A percentile compares a stretch with the other conserved stretches of the same genome.
Conservation (phyloP, 2,888 invertebrate species). For the Lithophane socia region DNA sequence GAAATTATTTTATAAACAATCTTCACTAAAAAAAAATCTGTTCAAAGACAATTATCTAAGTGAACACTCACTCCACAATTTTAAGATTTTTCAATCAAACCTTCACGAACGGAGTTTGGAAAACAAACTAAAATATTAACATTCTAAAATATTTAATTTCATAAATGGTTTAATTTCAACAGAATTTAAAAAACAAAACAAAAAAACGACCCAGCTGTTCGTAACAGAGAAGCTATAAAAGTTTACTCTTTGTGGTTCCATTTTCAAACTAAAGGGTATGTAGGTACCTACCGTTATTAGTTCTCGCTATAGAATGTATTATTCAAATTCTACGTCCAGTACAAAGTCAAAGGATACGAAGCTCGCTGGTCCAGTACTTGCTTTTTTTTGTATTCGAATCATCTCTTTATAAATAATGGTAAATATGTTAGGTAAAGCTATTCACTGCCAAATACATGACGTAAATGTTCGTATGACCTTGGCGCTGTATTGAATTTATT, state of each 20-base stretch:
- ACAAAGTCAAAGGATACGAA: slow-evolving; percentile 23
- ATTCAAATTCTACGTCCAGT: slow-evolving; percentile 27
- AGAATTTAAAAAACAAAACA: slow-evolving; percentile 10
- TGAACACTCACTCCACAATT: background rate
- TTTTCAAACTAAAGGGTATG: slow-evolving; percentile 1
- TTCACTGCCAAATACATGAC: background rate
- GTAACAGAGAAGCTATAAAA: slow-evolving; percentile 7
- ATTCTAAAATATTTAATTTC: background rate
- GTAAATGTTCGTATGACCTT: background rate
- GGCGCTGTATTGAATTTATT: background rate
- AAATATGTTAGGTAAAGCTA: background rate
- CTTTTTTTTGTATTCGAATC: background rate
- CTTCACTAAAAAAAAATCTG: background rate
- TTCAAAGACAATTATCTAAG: background rate
- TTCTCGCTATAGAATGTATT: slow-evolving; percentile 18
- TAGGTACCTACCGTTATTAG: background rate
- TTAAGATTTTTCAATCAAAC: background rate
- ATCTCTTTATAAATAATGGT: background rate
- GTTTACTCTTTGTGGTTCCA: slow-evolving; percentile 7
- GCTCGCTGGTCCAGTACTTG: background rate
- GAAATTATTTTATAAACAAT: background rate
- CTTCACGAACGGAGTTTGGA: background rate
- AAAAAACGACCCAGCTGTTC: background rate
- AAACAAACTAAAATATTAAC: background rate
- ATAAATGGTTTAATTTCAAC: background rate